A percentile compares a stretch with the other conserved stretches of the same genome.
Conservation (phyloP, 2,113 vertebrate species). For the Maccullochella peelii region DNA sequence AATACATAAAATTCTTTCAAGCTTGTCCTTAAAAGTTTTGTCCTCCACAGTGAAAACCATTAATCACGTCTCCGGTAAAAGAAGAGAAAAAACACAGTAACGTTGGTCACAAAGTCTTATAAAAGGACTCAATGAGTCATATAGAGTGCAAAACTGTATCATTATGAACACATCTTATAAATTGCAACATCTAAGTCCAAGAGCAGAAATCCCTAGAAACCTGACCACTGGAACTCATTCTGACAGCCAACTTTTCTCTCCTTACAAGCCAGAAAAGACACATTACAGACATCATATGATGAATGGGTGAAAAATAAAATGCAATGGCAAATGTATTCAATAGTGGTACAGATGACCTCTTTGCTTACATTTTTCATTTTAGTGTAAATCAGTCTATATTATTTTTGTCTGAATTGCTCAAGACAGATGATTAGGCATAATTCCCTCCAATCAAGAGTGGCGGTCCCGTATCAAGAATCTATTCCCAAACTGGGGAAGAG, state of each 20-base stretch:
- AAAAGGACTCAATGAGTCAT: constrained; percentile 22
- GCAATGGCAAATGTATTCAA: constrained; percentile 2
- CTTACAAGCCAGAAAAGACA: constrained; percentile 14
- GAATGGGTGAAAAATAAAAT: constrained; percentile 25
- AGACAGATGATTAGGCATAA: constrained; percentile 74
- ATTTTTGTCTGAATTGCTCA: constrained; percentile 51
- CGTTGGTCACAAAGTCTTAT: constrained; percentile 10
- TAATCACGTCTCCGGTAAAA: constrained; percentile 7
- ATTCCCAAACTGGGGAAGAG: constrained; percentile 74
- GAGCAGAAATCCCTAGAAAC: constrained; percentile 20
- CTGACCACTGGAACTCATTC: constrained; percentile 8
- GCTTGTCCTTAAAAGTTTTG: background rate
- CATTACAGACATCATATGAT: background rate
- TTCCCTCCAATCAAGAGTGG: constrained; percentile 75
- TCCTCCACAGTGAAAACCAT: constrained; percentile 17
- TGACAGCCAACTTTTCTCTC: constrained; percentile 27
- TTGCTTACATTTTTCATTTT: constrained; percentile 19
- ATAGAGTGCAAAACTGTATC: constrained; percentile 17
- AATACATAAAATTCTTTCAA: background rate
- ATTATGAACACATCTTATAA: constrained; percentile 26
- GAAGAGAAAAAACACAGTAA: constrained; percentile 9
- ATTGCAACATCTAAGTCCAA: constrained; percentile 21
- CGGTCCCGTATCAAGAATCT: constrained; percentile 76
- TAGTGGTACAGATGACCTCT: background rate
- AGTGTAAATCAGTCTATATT: constrained; percentile 21